Evolutionary conservation across 2,888 invertebrate species (phyloP).

Genomic region (Pimpla rufipes): DNA sequence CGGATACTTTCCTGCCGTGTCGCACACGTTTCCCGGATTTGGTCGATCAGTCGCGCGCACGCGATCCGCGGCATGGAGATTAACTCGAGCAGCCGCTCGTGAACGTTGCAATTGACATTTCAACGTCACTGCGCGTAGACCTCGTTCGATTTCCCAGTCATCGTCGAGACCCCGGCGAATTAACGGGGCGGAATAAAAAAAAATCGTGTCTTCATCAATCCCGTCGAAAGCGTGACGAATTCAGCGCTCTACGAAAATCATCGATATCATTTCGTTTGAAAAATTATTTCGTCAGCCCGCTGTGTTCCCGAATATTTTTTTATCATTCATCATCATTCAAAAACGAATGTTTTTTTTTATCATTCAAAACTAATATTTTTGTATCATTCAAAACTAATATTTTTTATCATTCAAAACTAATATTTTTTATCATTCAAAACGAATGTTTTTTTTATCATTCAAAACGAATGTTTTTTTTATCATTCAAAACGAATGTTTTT

Average conservation of each 20-base stretch:
- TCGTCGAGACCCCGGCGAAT: neutral
- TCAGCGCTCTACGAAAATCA: neutral
- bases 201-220: neutral
- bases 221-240: conserved; percentile 27
- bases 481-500: too few relatives aligned
- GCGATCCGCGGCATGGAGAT: conserved; percentile 19
- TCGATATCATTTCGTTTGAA: neutral
- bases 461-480: too few relatives aligned
- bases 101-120: conserved; percentile 43
- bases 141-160: conserved; percentile 12
- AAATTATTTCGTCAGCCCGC: neutral
- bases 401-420: too few relatives aligned
- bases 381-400: too few relatives aligned
- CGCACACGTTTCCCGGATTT: conserved; percentile 32
- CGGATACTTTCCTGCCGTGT: conserved; percentile 20
- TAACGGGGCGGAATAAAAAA: neutral
- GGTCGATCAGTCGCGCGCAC: conserved; percentile 16
- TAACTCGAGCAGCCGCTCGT: conserved; percentile 23
- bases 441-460: too few relatives aligned
- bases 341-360: too few relatives aligned
- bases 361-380: too few relatives aligned
- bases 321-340: too few relatives aligned
- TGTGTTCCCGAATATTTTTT: neutral
- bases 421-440: too few relatives aligned
- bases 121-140: conserved; percentile 19